Evolutionary conservation across 1,140 invertebrate genomes (phyloP), one percentile per base, ranked within the genome.

Genomic region (Octopus bimaculoides): DNA sequence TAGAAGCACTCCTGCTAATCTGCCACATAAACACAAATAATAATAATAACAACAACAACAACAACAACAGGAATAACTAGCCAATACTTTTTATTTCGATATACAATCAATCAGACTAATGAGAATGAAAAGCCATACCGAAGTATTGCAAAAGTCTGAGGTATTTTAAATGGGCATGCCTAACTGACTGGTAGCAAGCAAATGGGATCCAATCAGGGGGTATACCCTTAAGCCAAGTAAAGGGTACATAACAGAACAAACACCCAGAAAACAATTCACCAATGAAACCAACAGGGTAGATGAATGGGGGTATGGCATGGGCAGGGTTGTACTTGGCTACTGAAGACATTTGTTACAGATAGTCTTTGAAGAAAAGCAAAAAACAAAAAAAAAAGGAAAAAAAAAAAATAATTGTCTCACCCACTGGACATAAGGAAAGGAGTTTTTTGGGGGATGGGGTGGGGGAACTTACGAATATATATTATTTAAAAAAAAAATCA

Each of bases 51-150:
- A 61, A 1, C 4, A 71, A 71, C 17, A 12, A 71, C 6, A 71
- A 71, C 66, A 71, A 71, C 66, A 71, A 71, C 66, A 71, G 26
- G 26, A 17, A 71, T 14, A 71, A 71, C 66, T 71, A 71, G 66
- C 66, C 66, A 71, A 71, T 71, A 71, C 66, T 71, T 71, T 71
- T 71, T 71, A 71, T 71, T 71, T 71, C 66, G 66, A 71, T 71
- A 71, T 71, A 71, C 26, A 71, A 71, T 71, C 66, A 71, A 71
- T 71, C 66, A 71, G 66, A 71, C 66, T 71, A 71, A 71, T 71
- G 66, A 71, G 17, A 71, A 71, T 71, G 26, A 71, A 71, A 71
- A 71, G 66, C 66, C 66, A 71, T 71, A 71, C 66, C 66, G 66
- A 71, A 71, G 66, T 71, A 71, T 71, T 71, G 66, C 66, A 71